phyloP scores from a whole-genome alignment of 2,113 vertebrate genomes.

The Trematomus loennbergii region DNA sequence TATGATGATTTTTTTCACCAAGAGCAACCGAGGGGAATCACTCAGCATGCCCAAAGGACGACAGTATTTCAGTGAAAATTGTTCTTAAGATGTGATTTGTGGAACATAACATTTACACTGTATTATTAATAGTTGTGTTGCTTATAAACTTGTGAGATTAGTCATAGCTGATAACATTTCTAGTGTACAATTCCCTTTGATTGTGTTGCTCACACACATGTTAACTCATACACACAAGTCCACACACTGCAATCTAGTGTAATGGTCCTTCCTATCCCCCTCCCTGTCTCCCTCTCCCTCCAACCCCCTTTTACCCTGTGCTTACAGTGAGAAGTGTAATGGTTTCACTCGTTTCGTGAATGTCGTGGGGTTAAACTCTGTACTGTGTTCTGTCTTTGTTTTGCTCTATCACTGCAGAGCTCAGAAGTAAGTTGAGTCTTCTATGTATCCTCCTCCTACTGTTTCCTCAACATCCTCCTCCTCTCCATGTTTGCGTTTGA shows the following conservation, averaged over 20 bases:
- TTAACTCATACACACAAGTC: constrained; percentile 13
- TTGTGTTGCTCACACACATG: constrained; percentile 44
- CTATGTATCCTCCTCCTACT: constrained; percentile 82
- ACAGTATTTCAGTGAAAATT: background rate
- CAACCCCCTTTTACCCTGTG: constrained; percentile 73
- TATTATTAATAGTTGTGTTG: constrained; percentile 15
- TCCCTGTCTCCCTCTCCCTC: constrained; percentile 46
- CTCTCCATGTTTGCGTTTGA: constrained; percentile 81
- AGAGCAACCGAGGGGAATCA: constrained; percentile 4
- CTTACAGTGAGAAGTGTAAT: constrained; percentile 81
- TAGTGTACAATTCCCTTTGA: constrained; percentile 36
- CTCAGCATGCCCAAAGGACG: constrained; percentile 34
- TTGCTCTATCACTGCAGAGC: constrained; percentile 89
- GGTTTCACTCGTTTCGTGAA: constrained; percentile 81
- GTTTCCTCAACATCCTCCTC: constrained; percentile 77
- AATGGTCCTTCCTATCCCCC: constrained; percentile 59
- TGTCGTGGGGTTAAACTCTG: constrained; percentile 85
- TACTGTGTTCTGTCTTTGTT: constrained; percentile 91
- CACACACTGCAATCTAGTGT: constrained; percentile 63
- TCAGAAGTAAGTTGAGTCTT: constrained; percentile 93
- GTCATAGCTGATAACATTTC: constrained; percentile 21
- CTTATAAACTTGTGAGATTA: constrained; percentile 25
- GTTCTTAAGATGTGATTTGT: constrained; percentile 9
- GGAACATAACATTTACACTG: constrained; percentile 3
- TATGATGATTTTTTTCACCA: constrained; percentile 2